Evolutionary conservation across 2,113 vertebrate species (phyloP), one percentile per base, ranked within the genome.

Genomic region (Pseudorasbora parva): DNA sequence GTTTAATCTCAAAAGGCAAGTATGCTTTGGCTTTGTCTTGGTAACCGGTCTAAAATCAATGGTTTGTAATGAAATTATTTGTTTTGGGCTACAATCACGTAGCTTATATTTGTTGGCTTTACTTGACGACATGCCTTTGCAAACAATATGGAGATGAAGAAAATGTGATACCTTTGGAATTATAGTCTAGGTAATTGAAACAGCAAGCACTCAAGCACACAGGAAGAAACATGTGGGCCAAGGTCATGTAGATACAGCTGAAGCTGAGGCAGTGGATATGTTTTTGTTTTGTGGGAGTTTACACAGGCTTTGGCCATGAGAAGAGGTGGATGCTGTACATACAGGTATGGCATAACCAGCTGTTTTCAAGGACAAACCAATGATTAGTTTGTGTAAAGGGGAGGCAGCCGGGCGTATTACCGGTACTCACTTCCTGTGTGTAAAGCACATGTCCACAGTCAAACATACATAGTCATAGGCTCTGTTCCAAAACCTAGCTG

Each of bases 291-390:
- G 12, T 56, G 75, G 45, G 74, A 11, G 82, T 73, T 82, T 17
- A 45, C 72, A 49, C 68, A 77, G 33, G 47, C 25, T 78, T 21
- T 45, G 23, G 75, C 77, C 12, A 72, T 23, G 30, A 57, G 75
- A 43, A 37, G 59, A 62, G 33, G 69, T 17, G 73, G 23, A 83
- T 68, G 78, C 54, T 83, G 82, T 75, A 72, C 77, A 69, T 21
- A 74, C 47, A 78, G 69, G 76, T 79, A 71, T 84, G 54, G 60
- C 19, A 49, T 9, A 79, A 47, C 76, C 83, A 79, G 83, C 75
- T 79, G 75, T 79, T 79, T 78, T 66, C 83, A 79, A 79, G 75
- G 51, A 72, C 75, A 79, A 54, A 41, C 23, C 17, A 8, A 37
- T 78, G 62, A 41, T n/a, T 57, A 47, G 76, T 79, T 68, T 71